Evolutionary conservation across 2,888 invertebrate species (phyloP).

Genomic region (Apamea crenata): DNA sequence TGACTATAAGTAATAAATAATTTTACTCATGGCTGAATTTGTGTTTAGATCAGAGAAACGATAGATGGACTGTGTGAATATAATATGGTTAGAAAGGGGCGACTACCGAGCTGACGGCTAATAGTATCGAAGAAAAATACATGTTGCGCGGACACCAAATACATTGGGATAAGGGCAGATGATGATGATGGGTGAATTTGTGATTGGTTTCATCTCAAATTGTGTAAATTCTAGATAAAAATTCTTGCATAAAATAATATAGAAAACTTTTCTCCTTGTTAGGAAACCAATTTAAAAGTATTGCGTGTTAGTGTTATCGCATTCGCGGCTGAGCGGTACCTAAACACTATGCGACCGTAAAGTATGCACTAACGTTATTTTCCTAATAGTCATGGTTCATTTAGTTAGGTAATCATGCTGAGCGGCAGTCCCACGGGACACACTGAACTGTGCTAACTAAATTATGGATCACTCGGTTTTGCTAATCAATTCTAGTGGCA

Average conservation of each 20-base stretch:
- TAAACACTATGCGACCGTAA: neutral
- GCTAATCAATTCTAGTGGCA: neutral
- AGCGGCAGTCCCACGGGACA: neutral
- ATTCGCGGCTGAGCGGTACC: neutral
- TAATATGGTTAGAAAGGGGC: neutral
- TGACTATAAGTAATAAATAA: neutral
- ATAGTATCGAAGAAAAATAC: neutral
- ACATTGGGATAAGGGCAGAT: too few species aligned
- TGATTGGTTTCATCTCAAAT: neutral
- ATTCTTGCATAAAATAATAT: too few species aligned
- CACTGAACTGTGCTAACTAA: neutral
- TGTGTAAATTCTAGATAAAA: neutral
- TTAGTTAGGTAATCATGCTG: neutral
- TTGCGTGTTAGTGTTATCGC: constrained; percentile 26
- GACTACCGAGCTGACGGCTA: neutral
- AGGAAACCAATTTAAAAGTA: neutral
- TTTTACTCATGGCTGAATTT: neutral
- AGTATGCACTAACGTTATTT: constrained; percentile 9
- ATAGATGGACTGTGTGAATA: neutral
- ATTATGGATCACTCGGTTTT: neutral
- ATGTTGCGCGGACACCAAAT: neutral
- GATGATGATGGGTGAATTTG: neutral
- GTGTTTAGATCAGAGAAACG: neutral
- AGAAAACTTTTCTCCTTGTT: neutral
- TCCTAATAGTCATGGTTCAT: neutral